Base-by-base conservation (phyloP, 2,797 vertebrate genomes). In the Oryzias dopingdopingensis region DNA sequence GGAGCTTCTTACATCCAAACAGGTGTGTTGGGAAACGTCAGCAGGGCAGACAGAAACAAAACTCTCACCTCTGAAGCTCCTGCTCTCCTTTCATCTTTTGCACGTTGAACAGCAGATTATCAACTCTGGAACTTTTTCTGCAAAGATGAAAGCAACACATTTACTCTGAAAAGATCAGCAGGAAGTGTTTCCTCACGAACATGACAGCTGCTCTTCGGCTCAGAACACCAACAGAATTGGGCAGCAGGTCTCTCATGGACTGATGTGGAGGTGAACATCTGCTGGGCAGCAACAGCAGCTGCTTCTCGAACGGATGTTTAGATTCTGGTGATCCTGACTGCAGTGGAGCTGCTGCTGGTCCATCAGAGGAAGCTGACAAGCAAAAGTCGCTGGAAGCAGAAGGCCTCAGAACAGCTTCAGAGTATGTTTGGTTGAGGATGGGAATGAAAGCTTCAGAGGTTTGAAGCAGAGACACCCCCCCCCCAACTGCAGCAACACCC, bases 61-160 rank as follows among this genome's bases (percentile, higher is more conserved):
- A 24, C 4, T 1, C 51, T 65, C 92, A 98, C 97, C 94, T 96
- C 90, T 92, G 93, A 59, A 93, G 93, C 83, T 98, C 95, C 86
- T 95, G 95, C 49, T 98, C 96, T 56, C 92, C 94, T 89, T 92
- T 93, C 93, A 94, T 96, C 89, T 94, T 96, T 69, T 98, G 96
- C 87, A 97, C 95, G 90, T 94, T 95, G 72, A 92, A 92, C 82
- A 98, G 86, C 89, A 99, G 93, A 71, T 96, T 93, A 78, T 98
- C 95, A 53, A 96, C 91, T 86, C 92, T 96, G 88, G 94, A 96
- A 57, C 84, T 89, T 85, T 96, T 98, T 89, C 96, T 99, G 87
- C 5, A 51, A 16, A 74, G 42, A 70, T 41, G 66, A 37, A 74
- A 18, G 23, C 24, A 26, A 7, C 26, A 37, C 32, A 13, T 37